Evolutionary conservation across 2,113 vertebrate genomes (phyloP).

Genomic region (Brachionichthys hirsutus): DNA sequence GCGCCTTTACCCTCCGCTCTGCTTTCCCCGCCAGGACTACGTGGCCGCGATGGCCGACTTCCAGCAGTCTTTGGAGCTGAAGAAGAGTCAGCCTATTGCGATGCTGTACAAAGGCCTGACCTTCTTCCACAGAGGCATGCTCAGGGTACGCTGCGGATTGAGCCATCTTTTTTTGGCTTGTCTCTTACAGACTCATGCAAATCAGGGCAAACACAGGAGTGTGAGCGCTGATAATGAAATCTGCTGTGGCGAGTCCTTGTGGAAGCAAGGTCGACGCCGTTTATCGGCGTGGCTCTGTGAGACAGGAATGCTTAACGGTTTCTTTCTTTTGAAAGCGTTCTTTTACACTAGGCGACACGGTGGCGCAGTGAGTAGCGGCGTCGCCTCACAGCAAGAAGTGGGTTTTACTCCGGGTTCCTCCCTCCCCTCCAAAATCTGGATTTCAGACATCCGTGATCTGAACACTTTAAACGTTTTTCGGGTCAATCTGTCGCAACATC

Average conservation of each 20-base stretch:
- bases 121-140: constrained; percentile 96
- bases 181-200: too few species aligned
- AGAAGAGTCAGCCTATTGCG: constrained; percentile 94
- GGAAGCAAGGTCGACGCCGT: constrained; percentile 5
- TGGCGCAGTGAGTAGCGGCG: too few species aligned
- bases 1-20: neutral
- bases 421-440: too few species aligned
- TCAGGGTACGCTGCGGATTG: constrained; percentile 80
- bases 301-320: neutral
- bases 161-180: neutral
- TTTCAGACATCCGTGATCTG: too few species aligned
- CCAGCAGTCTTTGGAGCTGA: constrained; percentile 91
- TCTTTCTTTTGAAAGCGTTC: neutral
- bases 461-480: neutral
- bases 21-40: constrained; percentile 82
- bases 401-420: too few species aligned
- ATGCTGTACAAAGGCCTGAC: constrained; percentile 97
- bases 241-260: neutral
- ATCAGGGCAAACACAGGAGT: too few species aligned
- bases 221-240: neutral
- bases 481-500: constrained; percentile 6
- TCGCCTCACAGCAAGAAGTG: too few species aligned
- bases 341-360: too few species aligned
- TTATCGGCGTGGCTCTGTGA: neutral
- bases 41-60: constrained; percentile 93